A percentile compares a stretch with the other conserved stretches of the same genome.
Conservation (phyloP, 2,113 vertebrate genomes). For the Peromyscus californicus region DNA sequence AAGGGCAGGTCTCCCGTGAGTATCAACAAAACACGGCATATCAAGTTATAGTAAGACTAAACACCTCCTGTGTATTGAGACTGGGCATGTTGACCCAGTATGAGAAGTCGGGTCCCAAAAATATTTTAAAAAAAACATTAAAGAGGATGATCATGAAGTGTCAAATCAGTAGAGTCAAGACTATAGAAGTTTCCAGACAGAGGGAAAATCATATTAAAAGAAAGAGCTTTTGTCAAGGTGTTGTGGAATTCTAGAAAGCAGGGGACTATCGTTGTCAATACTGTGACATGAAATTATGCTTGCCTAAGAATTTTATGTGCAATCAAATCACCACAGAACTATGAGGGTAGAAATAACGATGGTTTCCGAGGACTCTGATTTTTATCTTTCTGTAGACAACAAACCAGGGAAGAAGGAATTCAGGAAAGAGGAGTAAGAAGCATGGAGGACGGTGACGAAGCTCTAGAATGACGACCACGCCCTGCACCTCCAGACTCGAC, state of each 20-base stretch:
- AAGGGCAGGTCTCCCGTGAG: no score
- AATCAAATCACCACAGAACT: not conserved
- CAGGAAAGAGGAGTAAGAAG: not conserved
- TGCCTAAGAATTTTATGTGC: constrained; percentile 14
- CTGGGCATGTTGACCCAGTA: no score
- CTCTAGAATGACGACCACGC: not conserved
- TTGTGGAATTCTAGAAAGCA: constrained; percentile 18
- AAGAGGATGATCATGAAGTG: not conserved
- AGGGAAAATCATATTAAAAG: not conserved
- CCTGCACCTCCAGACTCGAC: no score
- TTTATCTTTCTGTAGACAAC: not conserved
- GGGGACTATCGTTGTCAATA: not conserved
- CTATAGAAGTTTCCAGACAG: not conserved
- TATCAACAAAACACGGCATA: no score
- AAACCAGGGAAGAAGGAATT: not conserved
- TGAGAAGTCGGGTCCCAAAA: no score
- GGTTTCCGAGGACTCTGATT: not conserved
- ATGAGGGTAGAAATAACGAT: not conserved
- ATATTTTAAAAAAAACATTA: not conserved
- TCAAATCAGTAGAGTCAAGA: not conserved
- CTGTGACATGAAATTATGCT: constrained; percentile 8
- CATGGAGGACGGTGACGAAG: not conserved
- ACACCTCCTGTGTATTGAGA: no score
- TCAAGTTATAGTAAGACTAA: no score
- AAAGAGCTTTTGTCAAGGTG: not conserved